Base-by-base conservation (phyloP, 2,797 vertebrate species). In the Myripristis murdjan region DNA sequence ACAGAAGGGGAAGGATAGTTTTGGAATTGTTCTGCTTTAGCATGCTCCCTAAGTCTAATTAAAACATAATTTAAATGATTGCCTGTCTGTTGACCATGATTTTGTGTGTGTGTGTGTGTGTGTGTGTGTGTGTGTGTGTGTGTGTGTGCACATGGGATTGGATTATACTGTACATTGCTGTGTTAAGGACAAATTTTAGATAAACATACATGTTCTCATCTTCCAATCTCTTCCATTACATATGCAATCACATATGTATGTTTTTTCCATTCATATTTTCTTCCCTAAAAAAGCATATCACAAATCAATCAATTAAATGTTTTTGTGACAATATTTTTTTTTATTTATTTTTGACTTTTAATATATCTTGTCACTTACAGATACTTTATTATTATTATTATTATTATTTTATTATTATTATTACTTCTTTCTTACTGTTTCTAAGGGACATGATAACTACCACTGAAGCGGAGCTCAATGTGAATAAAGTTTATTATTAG, bases 21-120 rank as follows among this genome's bases (percentile, higher is more conserved):
- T 68, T 81, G 79, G 75, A 88, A 92, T 83, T 86, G 69, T 79
- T 90, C 83, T 78, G 84, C 76, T 76, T 83, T 64, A 83, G 76
- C 69, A 76, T 84, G 81, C 63, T 75, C 84, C 73, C 77, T 81
- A 68, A 83, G 81, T 68, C 81, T 86, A 93, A 95, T 94, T 92
- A 93, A 92, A 90, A 92, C 69, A 84, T 88, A 6, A 73, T 77
- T 79, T 62, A 55, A 73, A 76, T 86, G 80, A 87, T 84, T 90
- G 85, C 55, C 55, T 87, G 68, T 73, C 85, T 81, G 62, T 70
- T 83, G 60, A 61, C 28, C 56, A 10, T 49, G 31, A 79, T 43
- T 75, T 41, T 41, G 62, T 39, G 54, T 24, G 14, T 57, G 39
- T 24, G 48, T 73, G 64, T 54, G n/a, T 74, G 43, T 18, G 48